Conservation (phyloP, 2,797 vertebrate genomes). For the Chiropotes sagulatus region DNA sequence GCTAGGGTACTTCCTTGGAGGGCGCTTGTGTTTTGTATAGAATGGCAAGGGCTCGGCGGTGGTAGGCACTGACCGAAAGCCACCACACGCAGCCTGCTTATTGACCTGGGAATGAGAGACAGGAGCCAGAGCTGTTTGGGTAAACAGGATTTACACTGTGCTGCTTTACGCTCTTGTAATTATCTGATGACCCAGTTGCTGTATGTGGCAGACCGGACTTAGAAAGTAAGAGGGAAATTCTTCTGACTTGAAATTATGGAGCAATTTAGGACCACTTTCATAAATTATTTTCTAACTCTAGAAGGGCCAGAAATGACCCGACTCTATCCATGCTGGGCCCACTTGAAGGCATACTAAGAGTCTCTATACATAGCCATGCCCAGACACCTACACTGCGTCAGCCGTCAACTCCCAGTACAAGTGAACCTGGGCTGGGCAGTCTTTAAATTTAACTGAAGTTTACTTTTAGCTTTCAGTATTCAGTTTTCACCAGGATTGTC, state of each 20-base stretch:
- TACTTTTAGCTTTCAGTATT: neutral
- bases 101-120: neutral
- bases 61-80: neutral
- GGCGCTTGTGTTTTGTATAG: neutral
- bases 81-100: neutral
- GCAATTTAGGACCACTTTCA: neutral
- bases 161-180: neutral
- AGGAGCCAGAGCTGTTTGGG: neutral
- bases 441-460: neutral
- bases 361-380: neutral
- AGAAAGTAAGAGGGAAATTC: neutral
- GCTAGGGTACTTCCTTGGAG: neutral
- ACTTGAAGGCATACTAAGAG: neutral
- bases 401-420: neutral
- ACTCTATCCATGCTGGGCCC: neutral
- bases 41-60: neutral
- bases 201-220: neutral
- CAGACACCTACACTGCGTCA: neutral
- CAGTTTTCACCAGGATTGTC: neutral
- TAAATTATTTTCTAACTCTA: neutral
- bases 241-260: neutral
- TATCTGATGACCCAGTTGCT: slow-evolving; percentile 44
- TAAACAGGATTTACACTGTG: neutral
- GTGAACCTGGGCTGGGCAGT: neutral
- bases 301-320: neutral